phyloP scores from a whole-genome alignment of 2,888 invertebrate genomes.

The Chromoteleia sp. region DNA sequence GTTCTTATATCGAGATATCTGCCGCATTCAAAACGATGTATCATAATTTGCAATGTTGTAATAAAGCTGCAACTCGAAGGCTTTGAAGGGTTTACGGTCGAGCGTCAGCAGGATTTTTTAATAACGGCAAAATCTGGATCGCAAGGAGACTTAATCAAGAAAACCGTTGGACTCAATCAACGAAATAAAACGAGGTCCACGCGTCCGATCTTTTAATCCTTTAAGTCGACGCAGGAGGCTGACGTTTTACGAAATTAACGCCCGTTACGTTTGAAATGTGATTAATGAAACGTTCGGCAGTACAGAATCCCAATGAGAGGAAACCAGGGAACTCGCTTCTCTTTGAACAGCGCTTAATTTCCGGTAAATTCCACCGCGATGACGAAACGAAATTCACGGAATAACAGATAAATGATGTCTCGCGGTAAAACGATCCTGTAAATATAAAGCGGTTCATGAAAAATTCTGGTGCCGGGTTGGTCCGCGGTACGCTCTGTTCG shows the following conservation, averaged over 20 bases:
- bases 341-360: slow-evolving; percentile 58
- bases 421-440: slow-evolving; percentile 42
- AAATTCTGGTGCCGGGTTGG: slow-evolving; percentile 40
- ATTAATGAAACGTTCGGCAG: slow-evolving; percentile 49
- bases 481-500: slow-evolving; percentile 36
- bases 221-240: background rate
- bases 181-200: slow-evolving; percentile 21
- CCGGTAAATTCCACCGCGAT: slow-evolving; percentile 31
- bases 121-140: slow-evolving; percentile 66
- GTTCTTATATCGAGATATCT: background rate
- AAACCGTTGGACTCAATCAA: slow-evolving; percentile 12
- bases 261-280: slow-evolving; percentile 41
- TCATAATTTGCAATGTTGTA: slow-evolving; percentile 14
- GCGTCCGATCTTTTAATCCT: slow-evolving; percentile 34
- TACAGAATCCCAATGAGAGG: slow-evolving; percentile 43
- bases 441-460: slow-evolving; percentile 63
- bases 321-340: slow-evolving; percentile 14
- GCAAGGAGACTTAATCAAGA: slow-evolving; percentile 24
- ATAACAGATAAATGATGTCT: slow-evolving; percentile 38
- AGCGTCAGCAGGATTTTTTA: slow-evolving; percentile 74
- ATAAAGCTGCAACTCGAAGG: slow-evolving; percentile 23
- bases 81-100: slow-evolving; percentile 70
- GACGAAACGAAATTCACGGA: slow-evolving; percentile 16
- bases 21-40: background rate
- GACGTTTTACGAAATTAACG: slow-evolving; percentile 19